Conservation (phyloP, 2,797 vertebrate genomes). For the Discoglossus pictus region DNA sequence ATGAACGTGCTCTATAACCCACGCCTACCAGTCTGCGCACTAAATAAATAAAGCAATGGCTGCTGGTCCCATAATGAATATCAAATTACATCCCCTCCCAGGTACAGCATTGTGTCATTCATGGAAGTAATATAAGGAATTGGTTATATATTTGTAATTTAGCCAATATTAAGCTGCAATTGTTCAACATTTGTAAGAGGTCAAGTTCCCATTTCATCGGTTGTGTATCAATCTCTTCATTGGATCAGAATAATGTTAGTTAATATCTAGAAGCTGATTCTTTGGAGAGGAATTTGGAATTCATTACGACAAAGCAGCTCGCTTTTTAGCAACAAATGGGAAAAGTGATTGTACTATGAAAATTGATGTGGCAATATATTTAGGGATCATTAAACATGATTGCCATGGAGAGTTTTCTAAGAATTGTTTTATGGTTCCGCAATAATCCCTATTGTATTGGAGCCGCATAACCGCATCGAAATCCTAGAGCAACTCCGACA, state of each 20-base stretch:
- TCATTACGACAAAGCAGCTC: conserved; percentile 22
- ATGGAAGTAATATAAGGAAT: too few relatives aligned
- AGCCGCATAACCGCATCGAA: neutral
- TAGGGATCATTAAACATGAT: conserved; percentile 20
- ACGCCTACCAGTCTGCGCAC: neutral
- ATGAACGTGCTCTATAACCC: conserved; percentile 4
- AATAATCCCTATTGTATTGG: neutral
- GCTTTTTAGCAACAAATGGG: conserved; percentile 9
- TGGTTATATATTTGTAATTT: too few relatives aligned
- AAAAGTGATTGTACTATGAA: conserved; percentile 1
- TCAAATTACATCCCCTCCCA: neutral
- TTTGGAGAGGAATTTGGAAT: conserved; percentile 25
- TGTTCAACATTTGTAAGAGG: conserved; percentile 17
- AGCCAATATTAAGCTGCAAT: conserved; percentile 14
- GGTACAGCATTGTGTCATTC: too few relatives aligned
- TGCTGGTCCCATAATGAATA: neutral
- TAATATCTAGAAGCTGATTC: conserved; percentile 14
- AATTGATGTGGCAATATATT: conserved; percentile 18
- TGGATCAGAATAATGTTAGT: conserved; percentile 34
- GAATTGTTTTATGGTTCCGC: neutral
- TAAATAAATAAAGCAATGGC: neutral
- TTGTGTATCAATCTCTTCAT: conserved; percentile 15
- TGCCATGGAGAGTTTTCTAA: conserved; percentile 13
- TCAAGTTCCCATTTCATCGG: neutral
- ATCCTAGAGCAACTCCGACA: neutral